Percentiles rank a stretch among this genome's conserved stretches.
Evolutionary conservation across 2,113 vertebrate species (phyloP).

Genomic region (Ursus arctos): DNA sequence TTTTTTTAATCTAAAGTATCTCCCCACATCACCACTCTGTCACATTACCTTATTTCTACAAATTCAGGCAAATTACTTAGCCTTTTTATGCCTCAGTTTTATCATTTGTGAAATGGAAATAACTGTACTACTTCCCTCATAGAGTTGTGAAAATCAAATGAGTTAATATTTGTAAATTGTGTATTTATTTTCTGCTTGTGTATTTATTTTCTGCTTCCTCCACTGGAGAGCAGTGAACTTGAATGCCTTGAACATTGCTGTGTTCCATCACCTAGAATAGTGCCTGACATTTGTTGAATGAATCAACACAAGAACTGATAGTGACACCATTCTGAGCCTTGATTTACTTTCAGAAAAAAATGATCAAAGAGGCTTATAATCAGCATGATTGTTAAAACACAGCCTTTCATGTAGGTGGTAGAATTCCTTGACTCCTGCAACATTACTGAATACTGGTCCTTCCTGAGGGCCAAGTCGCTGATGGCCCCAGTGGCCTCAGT

Average conservation of each 20-base stretch:
- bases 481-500: background rate
- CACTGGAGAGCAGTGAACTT: background rate
- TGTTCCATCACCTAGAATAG: background rate
- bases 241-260: background rate
- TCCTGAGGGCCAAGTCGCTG: background rate
- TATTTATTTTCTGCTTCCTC: background rate
- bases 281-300: constrained; percentile 3
- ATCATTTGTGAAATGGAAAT: background rate
- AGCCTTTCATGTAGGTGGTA: background rate
- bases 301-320: background rate
- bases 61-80: background rate
- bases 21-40: background rate
- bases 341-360: constrained; percentile 28
- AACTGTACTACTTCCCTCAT: background rate
- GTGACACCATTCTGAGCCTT: background rate
- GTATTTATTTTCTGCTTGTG: background rate
- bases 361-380: background rate
- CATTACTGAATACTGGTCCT: background rate
- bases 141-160: background rate
- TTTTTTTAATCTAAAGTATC: background rate
- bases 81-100: background rate
- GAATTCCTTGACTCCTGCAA: background rate
- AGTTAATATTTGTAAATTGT: background rate
- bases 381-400: background rate
- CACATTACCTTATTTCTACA: background rate